These are phyloP conservation scores for Archivesica marissinica DNA, from an alignment of 1,140 invertebrate genomes.

Conservation along the genomic window DNA sequence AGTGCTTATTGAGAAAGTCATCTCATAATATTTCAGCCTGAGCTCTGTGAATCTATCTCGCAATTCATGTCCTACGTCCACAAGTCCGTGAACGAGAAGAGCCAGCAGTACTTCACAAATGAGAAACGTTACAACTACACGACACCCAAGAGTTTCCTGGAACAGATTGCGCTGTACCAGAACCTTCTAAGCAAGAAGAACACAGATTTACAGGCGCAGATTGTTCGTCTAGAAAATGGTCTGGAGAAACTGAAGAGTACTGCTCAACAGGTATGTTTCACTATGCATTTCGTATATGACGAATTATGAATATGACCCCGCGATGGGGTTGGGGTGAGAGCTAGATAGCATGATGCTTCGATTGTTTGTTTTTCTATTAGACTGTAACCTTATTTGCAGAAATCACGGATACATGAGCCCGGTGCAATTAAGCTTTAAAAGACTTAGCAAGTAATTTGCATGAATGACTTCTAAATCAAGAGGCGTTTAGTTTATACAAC, in stretches of 20 bases:
- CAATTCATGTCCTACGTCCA: slow-evolving; percentile 98
- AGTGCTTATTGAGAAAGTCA: no score
- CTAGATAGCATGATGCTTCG: no score
- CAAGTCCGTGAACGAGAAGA: slow-evolving; percentile 95
- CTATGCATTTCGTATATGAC: no score
- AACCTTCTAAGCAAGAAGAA: slow-evolving; percentile 94
- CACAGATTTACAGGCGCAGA: slow-evolving; percentile 91
- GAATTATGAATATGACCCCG: no score
- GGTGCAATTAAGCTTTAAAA: no score
- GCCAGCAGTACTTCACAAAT: slow-evolving; percentile 92
- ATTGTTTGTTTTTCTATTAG: no score
- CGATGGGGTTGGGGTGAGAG: no score
- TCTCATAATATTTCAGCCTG: slow-evolving; percentile 49
- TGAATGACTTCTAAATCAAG: no score
- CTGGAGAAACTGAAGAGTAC: slow-evolving; percentile 93
- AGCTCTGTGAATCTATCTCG: slow-evolving; percentile 86
- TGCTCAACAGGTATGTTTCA: slow-evolving; percentile 89
- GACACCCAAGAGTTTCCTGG: slow-evolving; percentile 97
- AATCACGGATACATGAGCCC: no score
- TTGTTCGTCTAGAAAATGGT: slow-evolving; percentile 95
- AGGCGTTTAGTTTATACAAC: no score
- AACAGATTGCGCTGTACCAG: slow-evolving; percentile 96
- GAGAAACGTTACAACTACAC: slow-evolving; percentile 98
- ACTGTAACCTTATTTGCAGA: no score
- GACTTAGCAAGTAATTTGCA: no score